These are phyloP conservation scores for Siniperca undulata DNA, from an alignment of 2,797 vertebrate species.

Conservation along the genomic window DNA sequence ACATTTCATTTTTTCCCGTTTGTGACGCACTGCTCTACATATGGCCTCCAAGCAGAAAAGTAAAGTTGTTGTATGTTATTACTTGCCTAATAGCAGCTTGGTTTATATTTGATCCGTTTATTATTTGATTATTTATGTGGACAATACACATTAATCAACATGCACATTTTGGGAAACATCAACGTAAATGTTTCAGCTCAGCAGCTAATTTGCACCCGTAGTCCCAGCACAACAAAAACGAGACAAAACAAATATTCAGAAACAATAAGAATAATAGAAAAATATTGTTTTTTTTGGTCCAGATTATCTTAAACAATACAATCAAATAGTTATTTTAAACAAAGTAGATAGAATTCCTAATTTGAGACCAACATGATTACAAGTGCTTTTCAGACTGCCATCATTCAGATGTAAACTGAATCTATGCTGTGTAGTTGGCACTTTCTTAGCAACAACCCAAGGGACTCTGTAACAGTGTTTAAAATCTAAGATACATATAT, in stretches of 20 bases:
- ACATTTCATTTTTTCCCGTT: constrained; percentile 30
- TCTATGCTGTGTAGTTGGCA: neutral
- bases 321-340: neutral
- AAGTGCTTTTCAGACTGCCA: neutral
- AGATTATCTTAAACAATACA: neutral
- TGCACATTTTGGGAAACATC: neutral
- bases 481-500: neutral
- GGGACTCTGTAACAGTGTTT: neutral
- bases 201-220: neutral
- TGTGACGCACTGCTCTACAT: constrained; percentile 29
- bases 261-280: neutral
- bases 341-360: neutral
- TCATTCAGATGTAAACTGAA: neutral
- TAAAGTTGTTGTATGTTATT: neutral
- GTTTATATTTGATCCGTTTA: constrained; percentile 1
- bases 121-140: neutral
- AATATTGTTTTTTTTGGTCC: neutral
- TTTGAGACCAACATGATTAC: neutral
- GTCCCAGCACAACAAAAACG: neutral
- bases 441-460: too few species aligned
- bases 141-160: neutral
- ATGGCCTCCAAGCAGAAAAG: constrained; percentile 7
- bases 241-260: neutral
- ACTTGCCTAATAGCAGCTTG: constrained; percentile 1
- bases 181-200: neutral